A percentile compares a stretch with the other conserved stretches of the same genome.
Conservation (phyloP, 2,113 vertebrate species). For the Grammomys dolichurus region DNA sequence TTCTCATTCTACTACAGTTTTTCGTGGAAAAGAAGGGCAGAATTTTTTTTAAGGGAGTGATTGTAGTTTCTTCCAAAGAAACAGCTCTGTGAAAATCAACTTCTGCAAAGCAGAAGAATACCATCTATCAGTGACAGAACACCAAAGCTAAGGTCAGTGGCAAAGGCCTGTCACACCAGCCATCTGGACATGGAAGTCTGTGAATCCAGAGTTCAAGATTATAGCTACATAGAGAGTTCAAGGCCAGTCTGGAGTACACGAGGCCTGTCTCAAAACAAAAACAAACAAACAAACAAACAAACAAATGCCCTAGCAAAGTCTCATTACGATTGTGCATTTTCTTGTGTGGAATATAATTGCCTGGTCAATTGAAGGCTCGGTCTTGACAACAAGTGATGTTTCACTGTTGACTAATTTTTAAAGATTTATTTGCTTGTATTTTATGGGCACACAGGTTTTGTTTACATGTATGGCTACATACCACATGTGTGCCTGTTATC, state of each 20-base stretch:
- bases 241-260: not conserved
- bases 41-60: not conserved
- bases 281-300: too few species aligned
- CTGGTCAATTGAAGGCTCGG: fast-evolving
- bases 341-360: not conserved
- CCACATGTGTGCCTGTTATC: not conserved
- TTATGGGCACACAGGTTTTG: not conserved
- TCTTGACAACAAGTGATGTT: not conserved
- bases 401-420: not conserved
- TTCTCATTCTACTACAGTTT: not conserved
- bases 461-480: not conserved
- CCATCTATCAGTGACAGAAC: not conserved
- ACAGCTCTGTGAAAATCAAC: not conserved
- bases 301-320: not conserved
- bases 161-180: not conserved
- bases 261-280: not conserved
- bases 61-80: not conserved
- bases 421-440: not conserved
- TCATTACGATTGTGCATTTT: not conserved
- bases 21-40: not conserved
- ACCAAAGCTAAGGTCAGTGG: not conserved
- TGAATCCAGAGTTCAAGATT: not conserved
- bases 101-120: not conserved
- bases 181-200: not conserved
- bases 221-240: not conserved